These are phyloP conservation scores for Falco concolor DNA, from an alignment of 2,797 vertebrate species.

Conservation along the genomic window DNA sequence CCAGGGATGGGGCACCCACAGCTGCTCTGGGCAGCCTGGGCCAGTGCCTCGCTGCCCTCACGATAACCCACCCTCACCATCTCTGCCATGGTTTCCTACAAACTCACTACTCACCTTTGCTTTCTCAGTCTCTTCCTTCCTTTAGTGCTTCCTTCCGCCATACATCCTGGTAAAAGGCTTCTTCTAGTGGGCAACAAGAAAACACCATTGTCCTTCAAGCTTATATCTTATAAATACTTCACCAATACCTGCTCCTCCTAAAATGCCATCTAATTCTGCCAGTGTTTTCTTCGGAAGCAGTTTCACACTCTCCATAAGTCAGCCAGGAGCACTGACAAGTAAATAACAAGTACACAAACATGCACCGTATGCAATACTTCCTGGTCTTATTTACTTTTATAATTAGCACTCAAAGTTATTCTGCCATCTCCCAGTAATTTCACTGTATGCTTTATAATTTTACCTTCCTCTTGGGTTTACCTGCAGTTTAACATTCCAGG, in stretches of 20 bases:
- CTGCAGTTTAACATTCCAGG: slow-evolving; percentile 74
- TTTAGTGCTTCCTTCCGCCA: background rate
- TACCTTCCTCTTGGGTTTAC: slow-evolving; percentile 46
- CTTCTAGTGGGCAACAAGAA: background rate
- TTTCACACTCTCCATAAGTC: background rate
- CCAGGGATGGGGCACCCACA: too few species aligned
- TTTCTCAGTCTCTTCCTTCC: background rate
- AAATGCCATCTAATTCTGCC: background rate
- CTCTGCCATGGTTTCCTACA: background rate
- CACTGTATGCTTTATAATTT: background rate
- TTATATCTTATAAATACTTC: background rate
- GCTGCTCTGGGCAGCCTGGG: too few species aligned
- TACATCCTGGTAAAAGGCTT: background rate
- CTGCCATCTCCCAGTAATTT: background rate
- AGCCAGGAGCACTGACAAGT: background rate
- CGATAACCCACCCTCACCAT: too few species aligned
- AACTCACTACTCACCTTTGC: background rate
- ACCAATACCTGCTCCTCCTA: background rate
- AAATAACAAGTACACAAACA: background rate
- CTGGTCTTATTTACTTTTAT: background rate
- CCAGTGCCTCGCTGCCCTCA: too few species aligned
- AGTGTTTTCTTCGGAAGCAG: background rate
- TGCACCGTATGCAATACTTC: background rate
- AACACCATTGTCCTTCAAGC: background rate
- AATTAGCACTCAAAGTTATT: slow-evolving; percentile 10